phyloP scores from a whole-genome alignment of 2,888 invertebrate genomes.

The Drosophila stalkeri region DNA sequence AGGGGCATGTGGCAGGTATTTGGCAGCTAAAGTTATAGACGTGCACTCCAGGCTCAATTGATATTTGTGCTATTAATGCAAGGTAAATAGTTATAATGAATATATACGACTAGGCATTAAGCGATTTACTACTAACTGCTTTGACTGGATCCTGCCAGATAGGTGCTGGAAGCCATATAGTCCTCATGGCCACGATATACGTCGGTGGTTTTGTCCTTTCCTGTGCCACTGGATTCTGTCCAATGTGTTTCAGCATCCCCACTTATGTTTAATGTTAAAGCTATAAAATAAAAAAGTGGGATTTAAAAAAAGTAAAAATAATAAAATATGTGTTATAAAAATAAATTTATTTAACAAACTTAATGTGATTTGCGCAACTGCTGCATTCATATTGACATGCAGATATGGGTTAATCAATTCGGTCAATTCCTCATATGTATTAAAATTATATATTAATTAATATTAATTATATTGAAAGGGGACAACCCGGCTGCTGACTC shows the following conservation, averaged over 20 bases:
- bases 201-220: conserved; percentile 9
- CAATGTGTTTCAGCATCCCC: conserved; percentile 74
- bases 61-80: conserved; percentile 43
- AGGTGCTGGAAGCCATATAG: conserved; percentile 85
- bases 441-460: no score
- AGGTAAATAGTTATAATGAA: no score
- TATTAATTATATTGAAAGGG: no score
- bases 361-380: no score
- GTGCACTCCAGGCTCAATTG: conserved; percentile 85
- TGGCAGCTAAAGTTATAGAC: conserved; percentile 86
- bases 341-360: no score
- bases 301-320: background rate
- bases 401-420: no score
- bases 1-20: conserved; percentile 86
- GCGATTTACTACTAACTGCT: conserved; percentile 50
- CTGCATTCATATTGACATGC: no score
- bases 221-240: conserved; percentile 25
- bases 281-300: conserved; percentile 28
- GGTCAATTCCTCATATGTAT: no score
- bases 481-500: background rate
- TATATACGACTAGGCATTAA: accelerated
- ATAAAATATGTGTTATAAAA: no score
- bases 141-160: conserved; percentile 85
- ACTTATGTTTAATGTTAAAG: conserved; percentile 61
- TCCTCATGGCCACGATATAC: conserved; percentile 70